Base-by-base conservation (phyloP, 2,113 vertebrate species). In the Bombycilla garrulus region DNA sequence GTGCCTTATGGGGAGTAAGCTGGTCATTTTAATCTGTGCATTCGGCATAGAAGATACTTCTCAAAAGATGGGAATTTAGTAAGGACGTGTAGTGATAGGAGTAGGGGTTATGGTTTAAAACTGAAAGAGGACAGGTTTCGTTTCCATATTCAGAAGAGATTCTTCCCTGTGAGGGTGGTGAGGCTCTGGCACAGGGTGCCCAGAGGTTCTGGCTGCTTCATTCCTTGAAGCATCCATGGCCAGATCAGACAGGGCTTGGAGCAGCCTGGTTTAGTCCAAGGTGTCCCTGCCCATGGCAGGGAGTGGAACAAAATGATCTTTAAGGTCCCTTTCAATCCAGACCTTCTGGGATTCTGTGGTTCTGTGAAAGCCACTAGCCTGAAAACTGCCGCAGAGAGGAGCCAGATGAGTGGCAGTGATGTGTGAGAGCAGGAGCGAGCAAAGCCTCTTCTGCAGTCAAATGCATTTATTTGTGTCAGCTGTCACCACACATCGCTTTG, bases 171-270 rank as follows among this genome's bases (percentile, higher is more conserved):
- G 35, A 56, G 12, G 5, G 21, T 54, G 35, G 2, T 1, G 29
- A 62, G 25, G n/a, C 18, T 9, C 40, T 83, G 56, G 40, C 40
- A 61, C 70, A 76, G 40, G 14, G 3, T 38, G 14, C 21, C 40
- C n/a, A 42, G 62, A 42, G 62, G 15, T 48, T 77, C 35, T 54
- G 48, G 22, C 21, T 62, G 48, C 35, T 6, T 0, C 35, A 26
- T 76, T 35, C 15, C 25, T 69, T 0, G 0, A 13, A 42, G 22
- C 4, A 5, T 23, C n/a, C 71, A 54, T 28, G 79, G 47, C 40
- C 54, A 33, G 40, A 3, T 9, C 2, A 3, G 25, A 57, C 0
- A 0, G n/a, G 29, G 17, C 54, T 76, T 31, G n/a, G 62, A 48
- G 54, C 35, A 42, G 1, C 31, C 47, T 76, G 31, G 15, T 1